Base-by-base conservation (phyloP, 2,888 invertebrate genomes). In the Tetranychus truncatus region DNA sequence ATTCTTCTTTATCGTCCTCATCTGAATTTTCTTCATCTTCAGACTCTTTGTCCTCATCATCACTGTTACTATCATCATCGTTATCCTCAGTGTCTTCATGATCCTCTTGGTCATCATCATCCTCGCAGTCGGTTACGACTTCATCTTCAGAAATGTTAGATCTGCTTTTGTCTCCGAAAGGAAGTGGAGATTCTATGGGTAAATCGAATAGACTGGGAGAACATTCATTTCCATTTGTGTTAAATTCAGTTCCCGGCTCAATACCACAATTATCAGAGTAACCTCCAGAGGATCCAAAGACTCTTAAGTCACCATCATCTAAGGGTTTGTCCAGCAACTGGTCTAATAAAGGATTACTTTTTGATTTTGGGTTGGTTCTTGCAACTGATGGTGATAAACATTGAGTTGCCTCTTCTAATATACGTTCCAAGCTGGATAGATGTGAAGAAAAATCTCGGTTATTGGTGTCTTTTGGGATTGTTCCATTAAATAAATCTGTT, bases 21-120 rank as follows among this genome's bases (percentile, higher is more conserved):
- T 15, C 55, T 15, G 55, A 55, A 5, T 2, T 21, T 46, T 73
- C 21, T n/a, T 55, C 73, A 86, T 80, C 75, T 80, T 80, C 71
- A 77, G 77, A 45, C 78, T 75, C 67, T 73, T 78, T 24, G 8
- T 72, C 72, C 2, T 72, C 46, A 11, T 72, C 72, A 15, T 72
- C 72, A n/a, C 34, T 44, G 69, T 15, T 15, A 55, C 15, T 15
- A 55, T 55, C 55, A 15, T 55, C 55, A 55, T 55, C 55, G 6
- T 15, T 55, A 15, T 55, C 15, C 55, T 55, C 55, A 55, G 55
- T 15, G 6, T 55, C 55, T 5, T 55, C 55, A 15, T 55, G 11
- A 6, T 55, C 15, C 55, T 55, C 55, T 15, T 15, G 15, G 15
- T 55, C 15, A 15, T 55, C 55, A 55, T 55, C 15, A 55, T 55